Conservation (phyloP, 2,797 vertebrate genomes). For the Xiphorhynchus erythropygius region DNA sequence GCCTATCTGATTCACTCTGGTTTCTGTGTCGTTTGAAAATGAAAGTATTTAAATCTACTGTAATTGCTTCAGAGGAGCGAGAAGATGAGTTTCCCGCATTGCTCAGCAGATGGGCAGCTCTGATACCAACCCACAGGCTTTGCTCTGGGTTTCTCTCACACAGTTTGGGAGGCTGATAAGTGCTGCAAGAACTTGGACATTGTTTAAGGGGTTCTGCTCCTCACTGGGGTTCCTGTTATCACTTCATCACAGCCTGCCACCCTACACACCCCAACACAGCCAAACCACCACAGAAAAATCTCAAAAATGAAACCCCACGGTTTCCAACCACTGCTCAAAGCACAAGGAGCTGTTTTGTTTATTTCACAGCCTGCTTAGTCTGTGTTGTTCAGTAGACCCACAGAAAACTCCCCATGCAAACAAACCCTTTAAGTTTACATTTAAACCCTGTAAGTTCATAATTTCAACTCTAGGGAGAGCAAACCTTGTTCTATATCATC, state of each 20-base stretch:
- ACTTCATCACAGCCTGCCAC: not conserved
- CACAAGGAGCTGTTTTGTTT: not conserved
- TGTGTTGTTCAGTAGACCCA: not conserved
- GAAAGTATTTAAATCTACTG: not conserved
- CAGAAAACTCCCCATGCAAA: not conserved
- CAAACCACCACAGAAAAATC: not conserved
- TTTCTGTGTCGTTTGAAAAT: not conserved
- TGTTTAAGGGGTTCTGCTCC: not conserved
- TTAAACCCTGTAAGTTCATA: not conserved
- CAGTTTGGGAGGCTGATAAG: not conserved
- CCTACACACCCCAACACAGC: not conserved
- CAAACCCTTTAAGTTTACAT: not conserved
- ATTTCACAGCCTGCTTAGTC: not conserved
- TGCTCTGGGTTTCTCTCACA: not conserved
- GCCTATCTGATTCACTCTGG: not conserved
- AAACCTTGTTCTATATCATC: not conserved
- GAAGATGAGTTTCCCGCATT: not conserved
- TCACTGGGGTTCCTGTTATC: not conserved
- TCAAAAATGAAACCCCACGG: not conserved
- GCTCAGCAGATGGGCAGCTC: slow-evolving; percentile 20
- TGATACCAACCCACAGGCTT: not conserved
- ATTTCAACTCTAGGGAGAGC: not conserved
- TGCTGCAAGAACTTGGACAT: not conserved
- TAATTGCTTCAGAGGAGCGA: not conserved
- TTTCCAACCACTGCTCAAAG: not conserved